Evolutionary conservation across 2,113 vertebrate species (phyloP).

Genomic region (Platanista minor): DNA sequence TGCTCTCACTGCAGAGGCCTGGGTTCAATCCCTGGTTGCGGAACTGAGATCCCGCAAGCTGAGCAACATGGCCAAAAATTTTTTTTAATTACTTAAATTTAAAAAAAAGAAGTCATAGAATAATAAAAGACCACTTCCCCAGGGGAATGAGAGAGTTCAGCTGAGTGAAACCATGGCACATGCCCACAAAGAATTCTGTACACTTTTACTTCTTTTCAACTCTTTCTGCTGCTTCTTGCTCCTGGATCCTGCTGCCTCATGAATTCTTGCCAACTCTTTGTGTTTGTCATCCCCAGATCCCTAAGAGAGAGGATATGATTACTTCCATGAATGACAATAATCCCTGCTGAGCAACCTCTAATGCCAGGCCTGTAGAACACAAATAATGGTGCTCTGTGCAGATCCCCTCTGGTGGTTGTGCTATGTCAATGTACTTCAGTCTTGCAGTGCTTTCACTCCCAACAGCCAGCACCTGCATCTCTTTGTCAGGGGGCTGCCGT

Average conservation of each 20-base stretch:
- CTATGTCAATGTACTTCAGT: background rate
- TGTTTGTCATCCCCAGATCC: background rate
- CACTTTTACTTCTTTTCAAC: background rate
- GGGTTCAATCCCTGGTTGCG: background rate
- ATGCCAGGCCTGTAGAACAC: background rate
- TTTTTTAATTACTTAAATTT: background rate
- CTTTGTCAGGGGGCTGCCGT: background rate
- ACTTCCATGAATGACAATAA: background rate
- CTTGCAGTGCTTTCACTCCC: background rate
- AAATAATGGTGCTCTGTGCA: background rate
- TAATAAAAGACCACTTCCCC: background rate
- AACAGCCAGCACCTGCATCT: background rate
- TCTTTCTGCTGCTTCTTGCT: background rate
- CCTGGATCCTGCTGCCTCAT: background rate
- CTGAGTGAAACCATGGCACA: background rate
- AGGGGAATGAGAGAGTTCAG: background rate
- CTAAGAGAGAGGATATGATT: background rate
- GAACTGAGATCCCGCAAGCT: background rate
- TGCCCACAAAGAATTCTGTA: background rate
- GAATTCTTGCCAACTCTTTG: background rate
- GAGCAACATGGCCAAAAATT: background rate
- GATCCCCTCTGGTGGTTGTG: background rate
- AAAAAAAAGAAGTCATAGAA: background rate
- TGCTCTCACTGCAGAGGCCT: background rate
- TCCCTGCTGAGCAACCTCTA: background rate